These are phyloP conservation scores for Protonemura montana DNA, from an alignment of 2,888 invertebrate species.

Conservation along the genomic window DNA sequence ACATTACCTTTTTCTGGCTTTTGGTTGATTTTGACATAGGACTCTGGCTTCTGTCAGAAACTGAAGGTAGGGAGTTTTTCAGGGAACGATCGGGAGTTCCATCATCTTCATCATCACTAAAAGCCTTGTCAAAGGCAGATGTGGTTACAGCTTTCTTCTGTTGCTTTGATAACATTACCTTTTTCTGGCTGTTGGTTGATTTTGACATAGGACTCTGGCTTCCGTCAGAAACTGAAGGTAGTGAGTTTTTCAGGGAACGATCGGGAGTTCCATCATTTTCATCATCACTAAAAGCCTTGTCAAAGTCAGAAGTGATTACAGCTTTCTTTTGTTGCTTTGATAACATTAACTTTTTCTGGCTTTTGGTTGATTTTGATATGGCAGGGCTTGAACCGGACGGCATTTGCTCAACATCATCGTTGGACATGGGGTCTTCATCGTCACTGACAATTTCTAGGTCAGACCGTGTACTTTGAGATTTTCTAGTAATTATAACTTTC, in stretches of 20 bases:
- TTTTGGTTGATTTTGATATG: background rate
- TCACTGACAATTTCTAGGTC: background rate
- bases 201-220: background rate
- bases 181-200: background rate
- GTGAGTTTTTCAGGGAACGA: too few relatives aligned
- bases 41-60: too few relatives aligned
- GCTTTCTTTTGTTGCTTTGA: background rate
- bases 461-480: background rate
- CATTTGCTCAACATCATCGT: too few relatives aligned
- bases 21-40: too few relatives aligned
- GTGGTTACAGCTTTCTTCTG: background rate
- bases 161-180: background rate
- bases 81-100: too few relatives aligned
- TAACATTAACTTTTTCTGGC: background rate
- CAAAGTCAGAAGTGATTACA: background rate
- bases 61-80: too few relatives aligned
- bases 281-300: background rate
- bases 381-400: background rate
- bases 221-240: too few relatives aligned
- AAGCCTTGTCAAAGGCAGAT: background rate
- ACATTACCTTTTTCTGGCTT: too few relatives aligned
- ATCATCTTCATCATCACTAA: background rate
- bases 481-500: background rate
- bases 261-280: background rate
- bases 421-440: background rate